Conservation (phyloP, 2,797 vertebrate species). For the Rhinichthys osculus region DNA sequence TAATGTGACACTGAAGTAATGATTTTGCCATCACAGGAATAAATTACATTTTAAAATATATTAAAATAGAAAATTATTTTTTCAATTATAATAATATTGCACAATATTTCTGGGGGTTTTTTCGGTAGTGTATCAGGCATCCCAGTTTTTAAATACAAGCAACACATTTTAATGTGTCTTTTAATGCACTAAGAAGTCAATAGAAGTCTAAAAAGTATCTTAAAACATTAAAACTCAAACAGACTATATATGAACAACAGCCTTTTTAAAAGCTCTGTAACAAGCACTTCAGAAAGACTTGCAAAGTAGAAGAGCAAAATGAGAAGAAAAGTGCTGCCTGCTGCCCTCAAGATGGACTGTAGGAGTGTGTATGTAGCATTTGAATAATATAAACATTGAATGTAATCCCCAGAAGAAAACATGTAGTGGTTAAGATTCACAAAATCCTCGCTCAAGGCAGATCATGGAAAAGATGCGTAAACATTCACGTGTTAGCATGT, state of each 20-base stretch:
- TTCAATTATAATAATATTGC: background rate
- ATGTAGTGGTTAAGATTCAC: constrained; percentile 59
- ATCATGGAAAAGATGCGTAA: constrained; percentile 34
- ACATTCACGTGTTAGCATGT: constrained; percentile 52
- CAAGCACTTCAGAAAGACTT: background rate
- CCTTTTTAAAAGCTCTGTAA: background rate
- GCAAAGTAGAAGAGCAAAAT: background rate
- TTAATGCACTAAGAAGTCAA: too few species aligned
- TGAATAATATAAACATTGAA: constrained; percentile 79
- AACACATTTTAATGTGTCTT: background rate
- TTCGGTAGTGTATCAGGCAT: background rate
- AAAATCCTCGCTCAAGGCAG: constrained; percentile 32
- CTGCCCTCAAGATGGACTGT: constrained; percentile 27
- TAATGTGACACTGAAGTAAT: background rate
- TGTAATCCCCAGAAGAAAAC: constrained; percentile 73
- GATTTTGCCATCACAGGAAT: background rate
- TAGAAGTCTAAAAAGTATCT: background rate
- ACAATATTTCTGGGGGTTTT: background rate
- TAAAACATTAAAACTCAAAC: background rate
- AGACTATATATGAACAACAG: background rate
- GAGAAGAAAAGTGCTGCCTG: constrained; percentile 9
- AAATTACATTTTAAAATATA: background rate
- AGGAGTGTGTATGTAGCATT: constrained; percentile 52
- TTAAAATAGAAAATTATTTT: background rate
- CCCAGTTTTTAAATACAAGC: background rate